Evolutionary conservation across 2,888 invertebrate species (phyloP), one percentile per base, ranked within the genome.

Genomic region (Idaea straminata): DNA sequence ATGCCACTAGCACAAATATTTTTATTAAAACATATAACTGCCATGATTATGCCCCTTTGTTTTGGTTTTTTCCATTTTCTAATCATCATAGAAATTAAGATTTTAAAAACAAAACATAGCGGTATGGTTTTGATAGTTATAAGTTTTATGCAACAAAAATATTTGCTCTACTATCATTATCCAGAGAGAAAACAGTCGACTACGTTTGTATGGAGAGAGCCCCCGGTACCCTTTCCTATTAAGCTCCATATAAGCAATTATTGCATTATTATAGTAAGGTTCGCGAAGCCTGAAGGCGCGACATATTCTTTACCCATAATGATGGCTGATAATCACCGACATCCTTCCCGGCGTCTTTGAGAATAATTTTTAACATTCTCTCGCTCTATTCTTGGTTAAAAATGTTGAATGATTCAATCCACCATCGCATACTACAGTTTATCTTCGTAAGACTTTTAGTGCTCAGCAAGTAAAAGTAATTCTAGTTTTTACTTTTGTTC

Each of bases 321-420:
- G 83, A 83, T 80, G 78, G 76, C 73, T 73, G 82, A 83, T 89
- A 90, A 89, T 89, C 85, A 85, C 72, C 75, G 70, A 84, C 88
- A 89, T 89, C 88, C 89, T 88, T 83, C 82, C 79, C 82, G 77
- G 76, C 79, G 72, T 78, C 81, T 83, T 84, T 83, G 80, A 80
- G 61, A 77, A 69, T 78, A 75, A 71, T 82, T 83, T 77, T 74
- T 77, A 78, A 74, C 77, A 79, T 82, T 84, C 82, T 79, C 77
- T 66, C 66, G 67, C 68, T 72, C 76, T 76, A 76, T 73, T 74
- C 74, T 69, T 72, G 68, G 68, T 61, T 68, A 72, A 77, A 75
- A 74, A 72, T 62, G 74, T 16, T 70, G 74, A 75, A 75, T 75
- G 67, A 64, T 72, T 72, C 63, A 70, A 67, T 72, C 62, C 61